phyloP scores from a whole-genome alignment of 2,888 invertebrate genomes.

The Ommatoiulus sabulosus region DNA sequence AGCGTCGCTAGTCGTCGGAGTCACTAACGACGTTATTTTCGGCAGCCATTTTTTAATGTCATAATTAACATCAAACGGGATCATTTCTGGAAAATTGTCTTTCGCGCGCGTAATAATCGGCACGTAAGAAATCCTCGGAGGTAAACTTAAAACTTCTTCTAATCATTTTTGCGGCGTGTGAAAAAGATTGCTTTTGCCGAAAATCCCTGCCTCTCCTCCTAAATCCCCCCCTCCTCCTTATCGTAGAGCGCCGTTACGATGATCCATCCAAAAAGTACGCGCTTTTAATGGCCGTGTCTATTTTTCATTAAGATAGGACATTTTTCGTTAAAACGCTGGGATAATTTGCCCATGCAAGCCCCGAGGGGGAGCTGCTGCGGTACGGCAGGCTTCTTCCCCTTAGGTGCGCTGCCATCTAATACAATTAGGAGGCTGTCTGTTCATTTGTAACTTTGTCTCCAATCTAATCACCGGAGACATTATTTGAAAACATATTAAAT shows the following conservation, averaged over 20 bases:
- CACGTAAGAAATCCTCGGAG: constrained; percentile 40
- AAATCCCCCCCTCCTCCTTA: neutral
- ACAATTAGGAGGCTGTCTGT: constrained; percentile 53
- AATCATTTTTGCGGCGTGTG: constrained; percentile 16
- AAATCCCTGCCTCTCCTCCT: neutral
- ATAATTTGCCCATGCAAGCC: constrained; percentile 31
- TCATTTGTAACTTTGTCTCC: constrained; percentile 56
- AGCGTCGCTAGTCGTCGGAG: neutral
- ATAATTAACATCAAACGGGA: constrained; percentile 29
- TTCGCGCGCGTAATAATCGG: constrained; percentile 17
- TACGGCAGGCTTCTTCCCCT: neutral
- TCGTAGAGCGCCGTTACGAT: neutral
- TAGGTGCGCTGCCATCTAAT: constrained; percentile 49
- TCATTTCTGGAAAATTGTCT: constrained; percentile 23
- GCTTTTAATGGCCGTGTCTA: constrained; percentile 17
- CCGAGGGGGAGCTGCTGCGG: constrained; percentile 40
- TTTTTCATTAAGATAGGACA: constrained; percentile 40
- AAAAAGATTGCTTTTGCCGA: constrained; percentile 8
- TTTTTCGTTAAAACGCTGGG: constrained; percentile 1
- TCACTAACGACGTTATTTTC: constrained; percentile 10
- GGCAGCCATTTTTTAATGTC: constrained; percentile 38
- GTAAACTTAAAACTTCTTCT: constrained; percentile 37
- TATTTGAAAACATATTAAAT: constrained; percentile 56
- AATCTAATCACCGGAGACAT: constrained; percentile 55
- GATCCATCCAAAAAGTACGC: neutral